Percentiles rank a stretch among this genome's conserved stretches.
Evolutionary conservation across 2,797 vertebrate genomes (phyloP).

Genomic region (Helostoma temminkii): DNA sequence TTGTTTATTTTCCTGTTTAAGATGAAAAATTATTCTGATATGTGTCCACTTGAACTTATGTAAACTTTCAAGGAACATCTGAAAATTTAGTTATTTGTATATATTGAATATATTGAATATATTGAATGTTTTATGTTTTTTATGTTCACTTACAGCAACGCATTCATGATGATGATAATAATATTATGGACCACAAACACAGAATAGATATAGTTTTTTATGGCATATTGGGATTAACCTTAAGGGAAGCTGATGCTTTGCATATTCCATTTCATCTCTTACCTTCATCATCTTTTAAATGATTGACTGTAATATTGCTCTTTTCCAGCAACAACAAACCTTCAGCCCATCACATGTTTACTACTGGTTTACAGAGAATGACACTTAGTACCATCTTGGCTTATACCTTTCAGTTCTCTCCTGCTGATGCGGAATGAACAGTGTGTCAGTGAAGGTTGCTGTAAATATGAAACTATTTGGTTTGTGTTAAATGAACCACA

Average conservation of each 20-base stretch:
- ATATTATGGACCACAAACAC: neutral
- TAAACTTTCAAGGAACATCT: too few relatives aligned
- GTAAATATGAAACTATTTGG: neutral
- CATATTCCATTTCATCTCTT: neutral
- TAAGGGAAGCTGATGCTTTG: constrained; percentile 6
- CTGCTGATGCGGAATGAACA: neutral
- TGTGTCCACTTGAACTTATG: too few relatives aligned
- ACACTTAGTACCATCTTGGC: too few relatives aligned
- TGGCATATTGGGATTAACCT: neutral
- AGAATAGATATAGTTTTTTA: neutral
- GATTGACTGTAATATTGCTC: neutral
- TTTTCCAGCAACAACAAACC: neutral
- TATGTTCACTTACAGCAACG: too few relatives aligned
- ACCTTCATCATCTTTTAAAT: too few relatives aligned
- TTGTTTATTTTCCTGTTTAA: too few relatives aligned
- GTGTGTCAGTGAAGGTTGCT: neutral
- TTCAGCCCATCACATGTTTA: neutral
- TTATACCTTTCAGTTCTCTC: too few relatives aligned
- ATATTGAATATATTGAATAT: too few relatives aligned
- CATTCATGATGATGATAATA: neutral
- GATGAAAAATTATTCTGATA: too few relatives aligned
- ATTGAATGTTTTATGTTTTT: too few relatives aligned
- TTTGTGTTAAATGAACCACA: neutral
- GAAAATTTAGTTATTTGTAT: too few relatives aligned
- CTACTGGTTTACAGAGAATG: too few relatives aligned